Base-by-base conservation (phyloP, 2,797 vertebrate genomes). In the Rhinogobio ventralis region DNA sequence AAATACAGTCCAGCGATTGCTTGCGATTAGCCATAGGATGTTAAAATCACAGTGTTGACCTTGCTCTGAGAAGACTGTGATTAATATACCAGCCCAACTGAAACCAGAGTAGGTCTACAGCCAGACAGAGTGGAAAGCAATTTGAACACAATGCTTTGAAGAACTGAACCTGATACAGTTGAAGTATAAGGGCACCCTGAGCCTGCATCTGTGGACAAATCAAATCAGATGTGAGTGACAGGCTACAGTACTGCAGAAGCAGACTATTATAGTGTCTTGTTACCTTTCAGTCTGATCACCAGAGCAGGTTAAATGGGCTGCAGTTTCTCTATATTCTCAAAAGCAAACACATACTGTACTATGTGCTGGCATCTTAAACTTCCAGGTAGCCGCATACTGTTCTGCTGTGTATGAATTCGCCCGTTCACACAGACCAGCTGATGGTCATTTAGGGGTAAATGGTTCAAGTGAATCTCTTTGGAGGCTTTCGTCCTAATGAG, bases 161-260 rank as follows among this genome's bases (percentile, higher is more conserved):
- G 83, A 76, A 25, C 73, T 82, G 55, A 89, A 89, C 86, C 71
- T 80, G 89, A 90, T 89, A 90, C 75, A 88, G 85, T 86, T 90
- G 81, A 90, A 88, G 84, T 80, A 73, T 84, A 85, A 86, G 78
- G 76, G 83, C 74, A 68, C 23, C 11, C 15, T 28, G 82, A 86
- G 62, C 83, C 81, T 66, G 87, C 74, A 73, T 87, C 73, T 82
- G 74, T 82, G 68, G 82, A 88, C 83, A 86, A 89, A 89, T 89
- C 87, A 86, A 89, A 85, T 88, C 83, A 82, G 53, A 84, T 30
- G 19, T 79, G 87, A 88, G 75, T 79, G 87, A 83, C 89, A 84
- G 81, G 79, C 84, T 74, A 81, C 83, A 66, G 83, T 17, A 53
- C 88, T 76, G 83, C 80, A 83, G 72, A 28, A 62, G 72, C 57